These are phyloP conservation scores for Anisognathus igniventris DNA, from an alignment of 2,797 vertebrate species.

Conservation along the genomic window DNA sequence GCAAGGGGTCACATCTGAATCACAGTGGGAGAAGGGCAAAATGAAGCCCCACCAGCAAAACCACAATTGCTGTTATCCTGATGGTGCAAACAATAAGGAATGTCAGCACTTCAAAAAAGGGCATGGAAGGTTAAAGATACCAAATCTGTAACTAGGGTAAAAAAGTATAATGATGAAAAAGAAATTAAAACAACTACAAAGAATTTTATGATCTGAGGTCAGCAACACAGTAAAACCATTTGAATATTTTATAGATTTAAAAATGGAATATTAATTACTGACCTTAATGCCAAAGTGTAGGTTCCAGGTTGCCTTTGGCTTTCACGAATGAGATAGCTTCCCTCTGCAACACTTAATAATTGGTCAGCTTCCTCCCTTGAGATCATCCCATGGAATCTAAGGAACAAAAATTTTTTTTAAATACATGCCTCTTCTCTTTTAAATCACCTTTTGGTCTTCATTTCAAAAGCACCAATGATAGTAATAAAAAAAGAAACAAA, in stretches of 20 bases:
- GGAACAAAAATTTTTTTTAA: conserved; percentile 49
- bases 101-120: background rate
- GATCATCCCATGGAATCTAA: conserved; percentile 97
- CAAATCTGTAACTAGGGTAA: conserved; percentile 42
- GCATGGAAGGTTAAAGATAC: conserved; percentile 30
- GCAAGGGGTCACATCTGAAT: background rate
- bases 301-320: conserved; percentile 97
- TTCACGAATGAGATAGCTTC: conserved; percentile 98
- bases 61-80: background rate
- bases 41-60: conserved; percentile 20
- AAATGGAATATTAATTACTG: conserved; percentile 65
- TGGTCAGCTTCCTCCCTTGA: conserved; percentile 95
- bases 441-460: background rate
- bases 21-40: background rate
- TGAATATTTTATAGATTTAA: conserved; percentile 48
- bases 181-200: background rate
- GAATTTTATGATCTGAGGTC: conserved; percentile 18
- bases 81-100: conserved; percentile 1
- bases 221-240: conserved; percentile 22
- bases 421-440: background rate
- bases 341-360: conserved; percentile 92
- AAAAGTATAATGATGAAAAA: conserved; percentile 4
- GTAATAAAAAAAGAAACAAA: conserved; percentile 12
- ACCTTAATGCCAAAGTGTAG: conserved; percentile 96
- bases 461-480: background rate